Evolutionary conservation across 2,888 invertebrate genomes (phyloP).

Genomic region (Ceramica pisi): DNA sequence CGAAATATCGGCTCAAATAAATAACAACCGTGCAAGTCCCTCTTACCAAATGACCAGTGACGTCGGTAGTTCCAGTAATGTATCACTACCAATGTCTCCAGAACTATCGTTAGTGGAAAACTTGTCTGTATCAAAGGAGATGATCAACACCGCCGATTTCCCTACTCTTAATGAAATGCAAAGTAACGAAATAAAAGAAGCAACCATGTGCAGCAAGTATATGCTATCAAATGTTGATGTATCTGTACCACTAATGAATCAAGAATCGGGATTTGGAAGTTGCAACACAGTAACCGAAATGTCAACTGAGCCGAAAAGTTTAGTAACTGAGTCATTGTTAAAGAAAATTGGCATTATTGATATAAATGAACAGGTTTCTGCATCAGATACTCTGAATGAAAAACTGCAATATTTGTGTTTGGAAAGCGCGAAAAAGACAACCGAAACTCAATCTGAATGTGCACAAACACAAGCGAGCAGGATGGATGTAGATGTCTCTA

Average conservation of each 20-base stretch:
- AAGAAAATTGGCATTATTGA: constrained; percentile 74
- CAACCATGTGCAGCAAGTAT: constrained; percentile 70
- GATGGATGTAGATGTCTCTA: constrained; percentile 64
- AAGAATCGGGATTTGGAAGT: constrained; percentile 74
- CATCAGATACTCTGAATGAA: constrained; percentile 79
- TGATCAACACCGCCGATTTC: constrained; percentile 65
- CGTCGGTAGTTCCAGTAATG: constrained; percentile 77
- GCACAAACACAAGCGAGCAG: constrained; percentile 52
- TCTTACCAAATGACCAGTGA: constrained; percentile 49
- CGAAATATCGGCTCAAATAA: constrained; percentile 40
- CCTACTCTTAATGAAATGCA: constrained; percentile 75
- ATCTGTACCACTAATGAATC: constrained; percentile 82
- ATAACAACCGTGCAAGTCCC: constrained; percentile 10
- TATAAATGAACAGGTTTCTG: constrained; percentile 71
- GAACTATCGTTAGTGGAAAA: constrained; percentile 86
- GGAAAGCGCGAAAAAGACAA: constrained; percentile 83
- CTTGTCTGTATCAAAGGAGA: constrained; percentile 78
- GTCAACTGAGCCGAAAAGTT: constrained; percentile 45
- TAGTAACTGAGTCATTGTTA: constrained; percentile 75
- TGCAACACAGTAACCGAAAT: constrained; percentile 54
- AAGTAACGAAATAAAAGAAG: constrained; percentile 56
- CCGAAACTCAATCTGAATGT: constrained; percentile 13
- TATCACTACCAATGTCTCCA: constrained; percentile 83
- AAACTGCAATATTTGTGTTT: constrained; percentile 79
- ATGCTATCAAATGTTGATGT: constrained; percentile 76